Base-by-base conservation (phyloP, 1,140 invertebrate species). In the Amyelois transitella region DNA sequence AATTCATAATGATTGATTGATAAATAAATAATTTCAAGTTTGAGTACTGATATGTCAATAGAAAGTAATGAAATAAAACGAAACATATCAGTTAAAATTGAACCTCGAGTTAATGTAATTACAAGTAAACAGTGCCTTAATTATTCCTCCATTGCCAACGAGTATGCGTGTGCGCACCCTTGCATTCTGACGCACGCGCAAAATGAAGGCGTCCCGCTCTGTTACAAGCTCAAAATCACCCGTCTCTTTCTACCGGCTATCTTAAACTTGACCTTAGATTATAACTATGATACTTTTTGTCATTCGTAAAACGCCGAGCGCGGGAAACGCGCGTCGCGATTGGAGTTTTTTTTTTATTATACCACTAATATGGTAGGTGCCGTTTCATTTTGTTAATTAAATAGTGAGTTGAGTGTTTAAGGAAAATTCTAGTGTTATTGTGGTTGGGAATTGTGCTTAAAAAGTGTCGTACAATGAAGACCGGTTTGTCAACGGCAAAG, bases 231-330 rank as follows among this genome's bases (percentile, higher is more conserved):
- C 49, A 50, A 57, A 53, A 51, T 43, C 38, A 18, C 57, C 61
- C 25, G 48, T 78, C 70, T 69, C 59, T 17, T 20, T 77, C 64
- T 48, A 28, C 12, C 55, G 62, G 58, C 65, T 66, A 72, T 73
- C 64, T 61, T 72, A 74, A 75, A 78, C 75, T 75, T 81, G 75
- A 81, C 78, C 78, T 78, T 72, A 65, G 50, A 62, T 63, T 66
- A 60, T 65, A 60, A 54, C 54, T 69, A 63, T 64, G 58, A 54
- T 57, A 69, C 62, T 52, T 63, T 58, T 62, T 62, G 60, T 75
- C 72, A 75, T 73, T 75, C 68, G 60, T 47, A 52, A 58, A 65
- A 56, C 62, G 49, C 38, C 25, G 45, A 55, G 47, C 69, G 69
- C 62, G 66, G 32, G 56, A 32, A 65, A 53, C 66, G 67, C 66